Conservation (phyloP, 2,113 vertebrate species). For the Ondatra zibethicus region DNA sequence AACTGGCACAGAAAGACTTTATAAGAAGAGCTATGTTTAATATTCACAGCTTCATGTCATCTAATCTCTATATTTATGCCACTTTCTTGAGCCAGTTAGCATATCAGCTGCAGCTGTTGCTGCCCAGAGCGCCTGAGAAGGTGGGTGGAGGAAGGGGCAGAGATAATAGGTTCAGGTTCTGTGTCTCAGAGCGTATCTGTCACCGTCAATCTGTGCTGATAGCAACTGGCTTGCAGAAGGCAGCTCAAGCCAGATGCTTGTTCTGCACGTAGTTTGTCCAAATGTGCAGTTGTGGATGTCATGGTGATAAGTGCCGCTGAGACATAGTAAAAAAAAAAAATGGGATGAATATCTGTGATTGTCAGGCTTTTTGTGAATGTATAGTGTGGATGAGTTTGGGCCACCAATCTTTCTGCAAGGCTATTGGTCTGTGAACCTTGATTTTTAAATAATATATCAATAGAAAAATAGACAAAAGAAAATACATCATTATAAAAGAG, state of each 20-base stretch:
- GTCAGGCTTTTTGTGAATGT: not conserved
- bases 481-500: not conserved
- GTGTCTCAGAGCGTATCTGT: constrained; percentile 64
- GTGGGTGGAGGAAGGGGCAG: constrained; percentile 58
- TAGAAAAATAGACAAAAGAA: not conserved
- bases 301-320: not conserved
- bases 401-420: not conserved
- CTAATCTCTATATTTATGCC: constrained; percentile 61
- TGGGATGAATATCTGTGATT: not conserved
- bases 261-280: constrained; percentile 65
- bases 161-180: constrained; percentile 46
- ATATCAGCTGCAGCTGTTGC: constrained; percentile 72
- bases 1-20: constrained; percentile 37
- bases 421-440: not conserved
- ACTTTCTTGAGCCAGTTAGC: constrained; percentile 66
- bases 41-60: constrained; percentile 58
- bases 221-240: constrained; percentile 70
- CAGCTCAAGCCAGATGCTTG: constrained; percentile 56
- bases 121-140: constrained; percentile 58
- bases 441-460: constrained; percentile 7
- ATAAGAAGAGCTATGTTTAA: constrained; percentile 5
- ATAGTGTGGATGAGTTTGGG: not conserved
- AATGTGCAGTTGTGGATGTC: constrained; percentile 6
- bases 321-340: constrained; percentile 22
- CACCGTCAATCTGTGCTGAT: constrained; percentile 69